Conservation (phyloP, 2,797 vertebrate species). For the Trachops cirrhosus region DNA sequence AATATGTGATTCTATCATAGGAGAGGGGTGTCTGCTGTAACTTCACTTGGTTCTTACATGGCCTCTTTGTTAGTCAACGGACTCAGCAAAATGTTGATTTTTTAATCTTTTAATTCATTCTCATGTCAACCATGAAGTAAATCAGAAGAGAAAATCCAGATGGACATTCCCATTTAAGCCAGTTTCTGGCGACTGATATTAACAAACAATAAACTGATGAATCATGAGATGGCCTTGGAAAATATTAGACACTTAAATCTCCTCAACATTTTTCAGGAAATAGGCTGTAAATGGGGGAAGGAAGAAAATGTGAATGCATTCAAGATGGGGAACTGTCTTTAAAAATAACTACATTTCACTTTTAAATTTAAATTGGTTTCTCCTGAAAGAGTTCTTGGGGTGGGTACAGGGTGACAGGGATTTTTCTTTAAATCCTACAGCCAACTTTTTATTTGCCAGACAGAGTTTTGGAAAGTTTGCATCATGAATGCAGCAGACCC, state of each 20-base stretch:
- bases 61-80: not conserved
- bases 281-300: slow-evolving; percentile 54
- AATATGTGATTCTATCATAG: not conserved
- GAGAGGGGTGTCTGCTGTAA: not conserved
- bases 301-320: slow-evolving; percentile 70
- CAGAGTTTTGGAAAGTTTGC: not conserved
- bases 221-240: slow-evolving; percentile 47
- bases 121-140: slow-evolving; percentile 47
- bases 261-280: slow-evolving; percentile 64
- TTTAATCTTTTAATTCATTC: slow-evolving; percentile 45
- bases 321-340: slow-evolving; percentile 68
- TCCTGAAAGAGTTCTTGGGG: slow-evolving; percentile 1
- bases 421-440: not conserved
- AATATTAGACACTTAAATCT: slow-evolving; percentile 56
- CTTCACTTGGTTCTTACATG: not conserved
- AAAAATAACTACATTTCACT: slow-evolving; percentile 72
- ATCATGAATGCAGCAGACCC: not conserved
- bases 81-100: not conserved
- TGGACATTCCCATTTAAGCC: slow-evolving; percentile 38
- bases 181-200: slow-evolving; percentile 44
- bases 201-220: slow-evolving; percentile 58
- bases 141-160: slow-evolving; percentile 58
- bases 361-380: slow-evolving; percentile 38
- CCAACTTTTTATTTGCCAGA: slow-evolving; percentile 4
- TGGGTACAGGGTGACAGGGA: not conserved